A percentile compares a stretch with the other conserved stretches of the same genome.
phyloP scores from a whole-genome alignment of 2,113 vertebrate species.

The Dicrurus megarhynchus region DNA sequence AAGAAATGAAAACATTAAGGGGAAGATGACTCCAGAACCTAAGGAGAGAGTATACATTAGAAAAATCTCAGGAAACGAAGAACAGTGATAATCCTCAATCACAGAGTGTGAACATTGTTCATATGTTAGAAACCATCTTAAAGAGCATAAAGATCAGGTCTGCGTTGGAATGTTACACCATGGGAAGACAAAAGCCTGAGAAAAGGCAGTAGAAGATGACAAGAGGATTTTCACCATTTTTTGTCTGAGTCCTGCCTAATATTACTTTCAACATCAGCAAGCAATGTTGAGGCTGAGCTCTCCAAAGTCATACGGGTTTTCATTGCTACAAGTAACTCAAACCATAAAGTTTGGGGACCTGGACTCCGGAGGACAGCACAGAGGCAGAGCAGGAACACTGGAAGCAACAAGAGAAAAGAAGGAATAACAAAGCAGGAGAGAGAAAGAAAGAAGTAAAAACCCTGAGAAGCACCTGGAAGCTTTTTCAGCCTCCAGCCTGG shows the following conservation, averaged over 20 bases:
- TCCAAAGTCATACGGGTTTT: not conserved
- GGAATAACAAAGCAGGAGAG: not conserved
- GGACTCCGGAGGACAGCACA: not conserved
- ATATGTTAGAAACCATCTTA: not conserved
- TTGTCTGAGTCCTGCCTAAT: not conserved
- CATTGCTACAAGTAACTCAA: not conserved
- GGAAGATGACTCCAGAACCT: not conserved
- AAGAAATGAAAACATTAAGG: not conserved
- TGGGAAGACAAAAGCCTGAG: not conserved
- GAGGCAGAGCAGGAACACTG: not conserved
- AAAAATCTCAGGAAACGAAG: not conserved
- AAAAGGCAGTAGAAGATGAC: not conserved
- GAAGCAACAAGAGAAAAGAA: not conserved
- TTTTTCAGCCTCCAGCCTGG: not conserved
- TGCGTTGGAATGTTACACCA: not conserved
- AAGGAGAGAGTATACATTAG: not conserved
- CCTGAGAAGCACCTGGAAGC: conserved; percentile 36
- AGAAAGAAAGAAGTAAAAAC: not conserved
- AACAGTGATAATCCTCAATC: not conserved
- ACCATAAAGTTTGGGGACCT: not conserved
- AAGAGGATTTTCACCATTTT: not conserved
- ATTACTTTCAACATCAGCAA: not conserved
- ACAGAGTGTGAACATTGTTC: not conserved
- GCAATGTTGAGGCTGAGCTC: not conserved
- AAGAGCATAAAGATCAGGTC: not conserved